Evolutionary conservation across 53 echinoderm and acorn worm species (phyloP).

Genomic region (Holothuria leucospilota): DNA sequence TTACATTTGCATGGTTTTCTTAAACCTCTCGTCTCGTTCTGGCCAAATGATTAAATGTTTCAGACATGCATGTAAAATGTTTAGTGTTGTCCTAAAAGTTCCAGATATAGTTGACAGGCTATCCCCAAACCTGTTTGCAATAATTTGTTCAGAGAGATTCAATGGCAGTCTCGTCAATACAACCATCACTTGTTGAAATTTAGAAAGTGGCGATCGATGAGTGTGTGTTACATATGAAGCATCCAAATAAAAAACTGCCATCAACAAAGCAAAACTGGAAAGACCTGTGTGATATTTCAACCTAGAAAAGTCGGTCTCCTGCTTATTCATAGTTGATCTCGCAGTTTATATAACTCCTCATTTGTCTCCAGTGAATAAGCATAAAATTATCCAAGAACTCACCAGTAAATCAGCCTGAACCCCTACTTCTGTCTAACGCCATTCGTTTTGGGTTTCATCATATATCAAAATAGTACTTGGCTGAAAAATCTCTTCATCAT

Average conservation of each 20-base stretch:
- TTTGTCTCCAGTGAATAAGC: slow-evolving; percentile 9
- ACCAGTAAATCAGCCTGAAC: slow-evolving; percentile 4
- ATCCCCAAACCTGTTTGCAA: slow-evolving; percentile 49
- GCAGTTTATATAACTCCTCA: slow-evolving; percentile 34
- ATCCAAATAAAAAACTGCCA: slow-evolving; percentile 32
- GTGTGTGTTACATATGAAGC: slow-evolving; percentile 18
- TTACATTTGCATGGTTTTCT: neutral
- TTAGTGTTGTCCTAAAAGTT: slow-evolving; percentile 31
- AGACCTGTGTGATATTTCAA: slow-evolving; percentile 51
- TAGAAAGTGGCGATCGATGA: neutral
- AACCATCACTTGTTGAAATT: slow-evolving; percentile 60
- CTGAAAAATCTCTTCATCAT: neutral
- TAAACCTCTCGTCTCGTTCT: neutral
- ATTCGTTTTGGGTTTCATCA: neutral
- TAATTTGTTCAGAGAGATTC: slow-evolving; percentile 39
- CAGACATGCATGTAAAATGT: slow-evolving; percentile 16
- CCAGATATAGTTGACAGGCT: slow-evolving; percentile 41
- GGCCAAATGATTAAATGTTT: slow-evolving; percentile 10
- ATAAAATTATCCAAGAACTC: neutral
- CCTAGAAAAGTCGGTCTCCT: neutral
- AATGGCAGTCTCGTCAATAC: slow-evolving; percentile 45
- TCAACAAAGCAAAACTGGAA: slow-evolving; percentile 22
- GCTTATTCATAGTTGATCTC: slow-evolving; percentile 9
- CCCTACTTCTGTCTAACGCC: neutral
- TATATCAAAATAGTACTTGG: neutral